phyloP scores from a whole-genome alignment of 2,888 invertebrate species.

The Drosophila lacicola region DNA sequence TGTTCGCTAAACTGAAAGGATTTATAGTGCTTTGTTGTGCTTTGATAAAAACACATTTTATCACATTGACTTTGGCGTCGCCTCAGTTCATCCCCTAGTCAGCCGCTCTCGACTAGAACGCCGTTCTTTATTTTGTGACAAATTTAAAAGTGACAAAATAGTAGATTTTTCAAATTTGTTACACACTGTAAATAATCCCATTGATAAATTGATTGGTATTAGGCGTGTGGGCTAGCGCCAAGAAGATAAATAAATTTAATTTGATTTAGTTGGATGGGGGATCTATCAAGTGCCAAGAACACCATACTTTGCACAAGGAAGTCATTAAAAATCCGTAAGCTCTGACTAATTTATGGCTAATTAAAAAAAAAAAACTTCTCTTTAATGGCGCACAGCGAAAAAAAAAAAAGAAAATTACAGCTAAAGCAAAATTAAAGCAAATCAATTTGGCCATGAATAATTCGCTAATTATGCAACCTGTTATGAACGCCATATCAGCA shows the following conservation, averaged over 20 bases:
- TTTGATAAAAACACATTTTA: too few species aligned
- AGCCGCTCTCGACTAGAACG: too few species aligned
- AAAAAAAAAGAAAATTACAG: conserved; percentile 4
- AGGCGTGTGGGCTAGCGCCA: conserved; percentile 12
- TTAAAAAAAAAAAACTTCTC: conserved; percentile 48
- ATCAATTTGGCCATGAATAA: conserved; percentile 43
- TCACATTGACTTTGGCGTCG: too few species aligned
- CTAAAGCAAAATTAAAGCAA: conserved; percentile 21
- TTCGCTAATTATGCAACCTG: conserved; percentile 64
- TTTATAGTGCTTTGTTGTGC: too few species aligned
- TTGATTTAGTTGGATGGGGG: conserved; percentile 44
- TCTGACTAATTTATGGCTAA: conserved; percentile 61
- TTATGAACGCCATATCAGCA: conserved; percentile 14
- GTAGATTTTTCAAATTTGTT: conserved; percentile 8
- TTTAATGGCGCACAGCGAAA: conserved; percentile 2
- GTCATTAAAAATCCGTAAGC: conserved; percentile 61
- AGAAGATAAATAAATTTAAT: conserved; percentile 46
- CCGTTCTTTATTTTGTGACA: too few species aligned
- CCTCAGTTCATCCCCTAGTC: too few species aligned
- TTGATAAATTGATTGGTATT: conserved; percentile 54
- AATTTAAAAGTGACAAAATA: too few species aligned
- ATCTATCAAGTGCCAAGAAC: background rate
- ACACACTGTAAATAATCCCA: background rate
- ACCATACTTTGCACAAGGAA: conserved; percentile 39
- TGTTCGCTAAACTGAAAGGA: background rate